Conservation (phyloP, 2,888 invertebrate genomes). For the Drosophila meridionalis region DNA sequence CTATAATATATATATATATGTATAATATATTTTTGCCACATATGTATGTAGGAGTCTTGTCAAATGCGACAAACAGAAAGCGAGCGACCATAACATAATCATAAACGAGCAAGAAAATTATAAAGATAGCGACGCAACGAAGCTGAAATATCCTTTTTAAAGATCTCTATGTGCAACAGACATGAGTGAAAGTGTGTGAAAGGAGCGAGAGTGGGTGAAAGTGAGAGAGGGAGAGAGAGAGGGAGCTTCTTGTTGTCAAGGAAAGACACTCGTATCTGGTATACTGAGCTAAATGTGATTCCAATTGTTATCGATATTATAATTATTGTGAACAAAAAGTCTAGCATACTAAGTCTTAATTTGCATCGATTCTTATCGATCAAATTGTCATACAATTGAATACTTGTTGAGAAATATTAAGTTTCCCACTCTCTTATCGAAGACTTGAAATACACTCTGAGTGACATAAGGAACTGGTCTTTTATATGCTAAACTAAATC, state of each 20-base stretch:
- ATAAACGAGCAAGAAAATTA: slow-evolving; percentile 13
- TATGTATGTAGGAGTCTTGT: not conserved
- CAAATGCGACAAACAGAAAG: slow-evolving; percentile 21
- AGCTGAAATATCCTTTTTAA: slow-evolving; percentile 2
- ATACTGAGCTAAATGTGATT: not conserved
- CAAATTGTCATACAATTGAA: not conserved
- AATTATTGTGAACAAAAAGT: too few relatives aligned
- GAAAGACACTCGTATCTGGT: not conserved
- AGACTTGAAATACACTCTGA: too few relatives aligned
- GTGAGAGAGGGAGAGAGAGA: not conserved
- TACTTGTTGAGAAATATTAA: too few relatives aligned
- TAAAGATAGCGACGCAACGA: slow-evolving; percentile 8
- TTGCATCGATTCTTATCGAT: not conserved
- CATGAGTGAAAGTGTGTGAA: not conserved
- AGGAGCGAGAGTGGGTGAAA: not conserved
- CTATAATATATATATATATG: not conserved
- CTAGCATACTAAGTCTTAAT: too few relatives aligned
- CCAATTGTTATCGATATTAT: not conserved
- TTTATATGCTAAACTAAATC: not conserved
- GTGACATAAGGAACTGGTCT: not conserved
- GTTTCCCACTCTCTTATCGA: too few relatives aligned
- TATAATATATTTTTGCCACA: not conserved
- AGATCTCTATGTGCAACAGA: not conserved
- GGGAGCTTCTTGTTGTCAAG: not conserved
- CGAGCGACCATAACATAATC: slow-evolving; percentile 19